Percentiles rank a stretch among this genome's conserved stretches.
Conservation (phyloP, 2,888 invertebrate species). For the Pasiphila rectangulata region DNA sequence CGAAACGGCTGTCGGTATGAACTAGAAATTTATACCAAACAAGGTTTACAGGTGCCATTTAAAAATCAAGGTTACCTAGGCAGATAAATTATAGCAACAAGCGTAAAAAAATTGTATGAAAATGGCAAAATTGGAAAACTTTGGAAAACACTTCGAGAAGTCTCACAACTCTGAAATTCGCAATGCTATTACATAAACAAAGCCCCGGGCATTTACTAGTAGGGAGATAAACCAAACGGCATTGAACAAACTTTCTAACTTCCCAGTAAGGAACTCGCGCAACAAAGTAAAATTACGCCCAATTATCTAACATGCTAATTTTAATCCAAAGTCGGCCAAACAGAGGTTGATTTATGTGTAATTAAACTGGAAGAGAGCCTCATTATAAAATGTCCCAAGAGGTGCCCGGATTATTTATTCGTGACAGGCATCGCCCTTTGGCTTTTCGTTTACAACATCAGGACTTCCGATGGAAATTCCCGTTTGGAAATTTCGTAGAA, state of each 20-base stretch:
- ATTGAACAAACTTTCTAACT: slow-evolving; percentile 18
- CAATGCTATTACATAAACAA: no score
- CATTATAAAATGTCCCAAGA: slow-evolving; percentile 26
- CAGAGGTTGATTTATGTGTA: slow-evolving; percentile 27
- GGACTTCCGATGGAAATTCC: background rate
- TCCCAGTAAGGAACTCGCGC: slow-evolving; percentile 14
- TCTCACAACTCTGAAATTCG: no score
- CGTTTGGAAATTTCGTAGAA: background rate
- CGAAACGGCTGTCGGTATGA: no score
- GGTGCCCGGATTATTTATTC: slow-evolving; percentile 11
- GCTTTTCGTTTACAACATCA: background rate
- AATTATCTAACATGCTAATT: slow-evolving; percentile 29
- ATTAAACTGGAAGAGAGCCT: slow-evolving; percentile 25
- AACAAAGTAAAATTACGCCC: slow-evolving; percentile 17
- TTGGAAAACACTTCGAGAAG: no score
- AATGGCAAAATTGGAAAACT: no score
- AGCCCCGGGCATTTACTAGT: no score
- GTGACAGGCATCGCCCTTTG: background rate
- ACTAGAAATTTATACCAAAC: no score
- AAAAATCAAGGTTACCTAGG: no score
- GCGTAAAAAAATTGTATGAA: no score
- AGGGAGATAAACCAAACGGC: background rate
- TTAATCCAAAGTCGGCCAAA: slow-evolving; percentile 24
- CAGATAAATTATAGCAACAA: no score
- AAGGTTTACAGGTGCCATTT: no score